phyloP scores from a whole-genome alignment of 2,888 invertebrate species.

The Prosopocoilus inquinatus region DNA sequence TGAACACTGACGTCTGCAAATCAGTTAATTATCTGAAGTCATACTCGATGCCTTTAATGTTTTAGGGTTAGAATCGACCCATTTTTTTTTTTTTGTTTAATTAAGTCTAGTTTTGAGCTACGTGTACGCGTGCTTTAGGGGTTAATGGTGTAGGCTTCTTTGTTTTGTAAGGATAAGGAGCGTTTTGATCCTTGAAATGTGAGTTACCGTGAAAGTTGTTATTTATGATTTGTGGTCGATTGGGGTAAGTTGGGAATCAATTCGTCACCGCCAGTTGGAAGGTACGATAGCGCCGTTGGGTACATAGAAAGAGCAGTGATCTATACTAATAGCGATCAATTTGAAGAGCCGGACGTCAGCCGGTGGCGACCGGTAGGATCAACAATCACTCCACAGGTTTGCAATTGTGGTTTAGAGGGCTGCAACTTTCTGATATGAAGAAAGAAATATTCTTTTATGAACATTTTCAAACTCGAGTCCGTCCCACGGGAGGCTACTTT shows the following conservation, averaged over 20 bases:
- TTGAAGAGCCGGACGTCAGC: slow-evolving; percentile 32
- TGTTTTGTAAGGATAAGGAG: no score
- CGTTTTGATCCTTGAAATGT: neutral
- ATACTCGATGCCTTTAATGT: slow-evolving; percentile 41
- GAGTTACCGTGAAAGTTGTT: neutral
- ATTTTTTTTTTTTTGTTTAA: no score
- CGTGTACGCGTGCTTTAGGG: no score
- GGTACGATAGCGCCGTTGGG: neutral
- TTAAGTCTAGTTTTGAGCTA: no score
- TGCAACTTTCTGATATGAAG: slow-evolving; percentile 44
- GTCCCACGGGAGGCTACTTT: slow-evolving; percentile 8
- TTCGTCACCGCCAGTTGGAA: slow-evolving; percentile 3
- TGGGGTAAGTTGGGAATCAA: neutral
- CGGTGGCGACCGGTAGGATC: slow-evolving; percentile 31
- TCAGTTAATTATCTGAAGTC: slow-evolving; percentile 50
- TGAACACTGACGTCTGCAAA: slow-evolving; percentile 47
- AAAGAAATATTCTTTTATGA: slow-evolving; percentile 46
- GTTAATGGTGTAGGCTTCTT: no score
- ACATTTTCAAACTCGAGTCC: slow-evolving; percentile 34
- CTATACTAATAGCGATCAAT: slow-evolving; percentile 30
- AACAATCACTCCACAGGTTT: slow-evolving; percentile 43
- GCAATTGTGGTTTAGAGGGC: slow-evolving; percentile 36
- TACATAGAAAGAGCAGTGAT: neutral
- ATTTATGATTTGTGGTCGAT: slow-evolving; percentile 5
- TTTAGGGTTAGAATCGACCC: slow-evolving; percentile 38